Base-by-base conservation (phyloP, 30 jellyfish, hydroid and myxozoan genomes). In the Hydra vulgaris region DNA sequence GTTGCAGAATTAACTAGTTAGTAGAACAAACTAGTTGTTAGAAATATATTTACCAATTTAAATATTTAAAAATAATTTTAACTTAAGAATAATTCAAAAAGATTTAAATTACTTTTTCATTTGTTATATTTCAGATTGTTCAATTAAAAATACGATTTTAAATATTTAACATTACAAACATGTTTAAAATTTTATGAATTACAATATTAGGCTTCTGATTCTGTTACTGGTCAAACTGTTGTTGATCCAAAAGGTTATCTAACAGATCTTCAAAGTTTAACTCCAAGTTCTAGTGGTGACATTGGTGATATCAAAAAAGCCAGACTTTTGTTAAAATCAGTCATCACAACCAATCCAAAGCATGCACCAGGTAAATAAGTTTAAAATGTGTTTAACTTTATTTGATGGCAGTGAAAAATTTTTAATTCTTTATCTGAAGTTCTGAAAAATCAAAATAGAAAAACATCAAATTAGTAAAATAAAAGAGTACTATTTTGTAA, bases 211-310 rank as follows among this genome's bases (percentile, higher is more conserved):
- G 96, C 96, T 70, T 94, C 99, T 1, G 99, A 94, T 88, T 87
- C 96, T 0, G 99, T 94, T 1, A 18, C 97, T 25, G 99, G 99
- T 18, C 99, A 94, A 71, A 94, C 99, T 21, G 99, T 94, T 24
- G 99, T 94, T 21, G 99, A 94, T 78, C 99, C 99, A 18, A 94
- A 94, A 72, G 99, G 99, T 8, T 94, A 94, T 70, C 81, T 94
- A 12, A 94, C 99, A 23, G 99, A 88, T 85, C 88, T 94, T 26
- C 99, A 94, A 70, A 87, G 96, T 69, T 68, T 88, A 53, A 88
- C 96, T 15, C 99, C 99, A 0, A 74, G 96, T 18, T 88, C 95
- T 26, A 84, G 95, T 74, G 99, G 99, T 23, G 99, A 94, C 82
- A 94, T 94, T 16, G 99, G 98, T 68, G 99, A 94, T 68, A 88